Conservation (phyloP, 2,888 invertebrate genomes). For the Netelia melanura region DNA sequence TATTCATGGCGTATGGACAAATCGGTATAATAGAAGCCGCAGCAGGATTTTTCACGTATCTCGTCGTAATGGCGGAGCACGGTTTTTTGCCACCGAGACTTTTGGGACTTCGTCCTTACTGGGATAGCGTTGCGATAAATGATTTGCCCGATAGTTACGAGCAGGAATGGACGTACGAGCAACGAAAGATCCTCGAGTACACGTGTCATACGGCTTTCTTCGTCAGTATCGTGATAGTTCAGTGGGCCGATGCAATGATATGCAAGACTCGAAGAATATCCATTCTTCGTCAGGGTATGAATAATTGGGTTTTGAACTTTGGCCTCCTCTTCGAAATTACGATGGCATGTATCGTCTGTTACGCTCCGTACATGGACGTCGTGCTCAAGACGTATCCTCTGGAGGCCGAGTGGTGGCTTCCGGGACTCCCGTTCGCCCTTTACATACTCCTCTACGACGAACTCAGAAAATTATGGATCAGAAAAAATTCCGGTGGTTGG, state of each 20-base stretch:
- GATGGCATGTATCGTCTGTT: constrained; percentile 85
- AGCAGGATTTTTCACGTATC: constrained; percentile 92
- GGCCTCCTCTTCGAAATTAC: constrained; percentile 87
- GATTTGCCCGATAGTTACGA: constrained; percentile 91
- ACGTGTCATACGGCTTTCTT: constrained; percentile 93
- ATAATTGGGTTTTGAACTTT: constrained; percentile 88
- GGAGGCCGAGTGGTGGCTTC: constrained; percentile 89
- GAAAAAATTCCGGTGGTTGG: constrained; percentile 89
- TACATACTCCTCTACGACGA: constrained; percentile 92
- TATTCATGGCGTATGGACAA: constrained; percentile 94
- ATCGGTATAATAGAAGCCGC: constrained; percentile 94
- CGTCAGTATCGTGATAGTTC: constrained; percentile 91
- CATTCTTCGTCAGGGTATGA: constrained; percentile 91
- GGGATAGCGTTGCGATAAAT: constrained; percentile 89
- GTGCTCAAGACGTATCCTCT: constrained; percentile 89
- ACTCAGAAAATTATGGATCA: constrained; percentile 89
- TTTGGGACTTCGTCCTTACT: constrained; percentile 89
- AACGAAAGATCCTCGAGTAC: constrained; percentile 89
- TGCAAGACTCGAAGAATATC: constrained; percentile 92
- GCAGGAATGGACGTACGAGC: constrained; percentile 90
- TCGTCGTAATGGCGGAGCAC: constrained; percentile 91
- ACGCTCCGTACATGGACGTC: constrained; percentile 85
- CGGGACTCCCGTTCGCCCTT: constrained; percentile 90
- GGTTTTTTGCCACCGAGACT: constrained; percentile 91
- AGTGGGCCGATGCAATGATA: constrained; percentile 92